phyloP scores from a whole-genome alignment of 1,140 invertebrate genomes.

The Scaptomyza montana region DNA sequence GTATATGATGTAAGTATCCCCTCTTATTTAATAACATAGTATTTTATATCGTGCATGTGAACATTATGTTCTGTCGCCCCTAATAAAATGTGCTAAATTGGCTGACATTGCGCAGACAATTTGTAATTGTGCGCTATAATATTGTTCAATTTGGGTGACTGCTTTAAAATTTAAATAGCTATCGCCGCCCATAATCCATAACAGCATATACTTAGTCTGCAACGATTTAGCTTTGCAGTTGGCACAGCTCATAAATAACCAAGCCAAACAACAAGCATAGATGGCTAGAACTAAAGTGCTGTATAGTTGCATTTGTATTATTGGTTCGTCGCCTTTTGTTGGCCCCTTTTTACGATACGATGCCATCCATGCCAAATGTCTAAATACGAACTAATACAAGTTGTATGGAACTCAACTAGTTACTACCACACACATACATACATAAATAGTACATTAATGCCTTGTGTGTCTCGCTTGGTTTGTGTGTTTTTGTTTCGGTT shows the following conservation, averaged over 20 bases:
- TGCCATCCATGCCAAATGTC: slow-evolving; percentile 24
- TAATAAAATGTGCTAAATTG: slow-evolving; percentile 50
- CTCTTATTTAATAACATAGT: not conserved
- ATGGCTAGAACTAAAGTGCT: slow-evolving; percentile 16
- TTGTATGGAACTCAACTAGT: not conserved
- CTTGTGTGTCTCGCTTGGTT: slow-evolving; percentile 1
- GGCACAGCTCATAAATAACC: slow-evolving; percentile 39
- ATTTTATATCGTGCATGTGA: slow-evolving; percentile 19
- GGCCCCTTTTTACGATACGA: slow-evolving; percentile 29
- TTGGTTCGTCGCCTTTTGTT: slow-evolving; percentile 36
- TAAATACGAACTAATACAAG: slow-evolving; percentile 40
- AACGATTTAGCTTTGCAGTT: slow-evolving; percentile 26
- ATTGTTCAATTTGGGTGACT: slow-evolving; percentile 3
- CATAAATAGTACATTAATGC: not conserved
- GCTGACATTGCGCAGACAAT: slow-evolving; percentile 60
- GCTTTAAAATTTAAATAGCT: slow-evolving; percentile 40
- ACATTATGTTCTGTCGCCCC: slow-evolving; percentile 30
- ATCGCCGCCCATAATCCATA: slow-evolving; percentile 19
- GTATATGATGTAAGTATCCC: not conserved
- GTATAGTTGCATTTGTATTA: slow-evolving; percentile 7
- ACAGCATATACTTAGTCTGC: slow-evolving; percentile 18
- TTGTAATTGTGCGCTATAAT: slow-evolving; percentile 42
- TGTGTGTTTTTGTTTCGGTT: slow-evolving; percentile 46
- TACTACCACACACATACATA: not conserved
- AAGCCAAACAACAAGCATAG: not conserved